Evolutionary conservation across 2,113 vertebrate genomes (phyloP).

Genomic region (Butorides virescens): DNA sequence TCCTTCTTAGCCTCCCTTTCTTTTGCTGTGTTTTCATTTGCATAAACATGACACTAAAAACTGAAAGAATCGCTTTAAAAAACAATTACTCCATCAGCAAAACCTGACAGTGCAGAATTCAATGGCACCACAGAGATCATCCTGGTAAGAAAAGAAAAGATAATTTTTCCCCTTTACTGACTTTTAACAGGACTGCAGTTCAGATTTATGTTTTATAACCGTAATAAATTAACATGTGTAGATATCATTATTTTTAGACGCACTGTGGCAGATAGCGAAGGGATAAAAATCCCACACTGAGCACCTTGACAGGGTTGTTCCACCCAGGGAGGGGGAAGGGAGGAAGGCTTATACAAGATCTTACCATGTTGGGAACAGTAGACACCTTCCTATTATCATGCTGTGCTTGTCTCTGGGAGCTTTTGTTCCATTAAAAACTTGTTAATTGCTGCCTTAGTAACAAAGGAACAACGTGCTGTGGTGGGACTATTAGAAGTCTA

Average conservation of each 20-base stretch:
- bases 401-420: constrained; percentile 46
- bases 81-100: constrained; percentile 19
- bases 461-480: constrained; percentile 65
- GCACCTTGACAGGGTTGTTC: not conserved
- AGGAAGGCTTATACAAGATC: not conserved
- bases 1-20: not conserved
- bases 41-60: constrained; percentile 33
- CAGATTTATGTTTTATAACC: not conserved
- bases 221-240: not conserved
- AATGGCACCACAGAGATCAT: not conserved
- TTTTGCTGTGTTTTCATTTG: constrained; percentile 14
- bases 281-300: not conserved
- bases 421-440: constrained; percentile 68
- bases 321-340: not conserved
- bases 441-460: constrained; percentile 73
- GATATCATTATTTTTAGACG: constrained; percentile 30
- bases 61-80: not conserved
- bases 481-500: constrained; percentile 35
- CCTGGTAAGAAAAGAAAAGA: not conserved
- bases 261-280: not conserved
- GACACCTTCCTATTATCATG: constrained; percentile 47
- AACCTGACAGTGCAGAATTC: constrained; percentile 16
- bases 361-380: not conserved
- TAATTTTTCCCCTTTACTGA: not conserved
- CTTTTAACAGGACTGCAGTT: not conserved